Conservation (phyloP, 1,140 invertebrate genomes). For the Berghia stephanieae region DNA sequence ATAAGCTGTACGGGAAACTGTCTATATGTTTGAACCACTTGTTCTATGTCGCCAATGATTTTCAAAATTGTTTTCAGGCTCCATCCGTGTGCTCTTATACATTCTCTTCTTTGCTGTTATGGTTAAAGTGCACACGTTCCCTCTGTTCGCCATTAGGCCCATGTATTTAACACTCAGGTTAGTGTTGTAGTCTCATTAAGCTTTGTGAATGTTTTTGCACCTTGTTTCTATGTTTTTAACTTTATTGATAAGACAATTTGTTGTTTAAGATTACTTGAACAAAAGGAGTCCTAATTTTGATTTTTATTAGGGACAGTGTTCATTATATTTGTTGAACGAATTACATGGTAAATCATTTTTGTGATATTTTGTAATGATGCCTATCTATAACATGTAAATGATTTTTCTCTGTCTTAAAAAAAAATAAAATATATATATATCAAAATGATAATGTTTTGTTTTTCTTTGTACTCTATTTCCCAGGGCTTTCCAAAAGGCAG, state of each 20-base stretch:
- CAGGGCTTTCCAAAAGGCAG: conserved; percentile 96
- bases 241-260: background rate
- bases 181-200: conserved; percentile 40
- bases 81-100: conserved; percentile 89
- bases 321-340: too few relatives aligned
- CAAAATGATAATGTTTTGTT: too few relatives aligned
- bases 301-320: too few relatives aligned
- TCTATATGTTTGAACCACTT: too few relatives aligned
- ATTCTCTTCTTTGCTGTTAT: conserved; percentile 94
- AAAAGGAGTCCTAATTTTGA: background rate
- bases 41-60: too few relatives aligned
- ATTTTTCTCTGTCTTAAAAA: conserved; percentile 7
- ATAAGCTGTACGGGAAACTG: too few relatives aligned
- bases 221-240: too few relatives aligned
- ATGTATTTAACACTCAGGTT: conserved; percentile 98
- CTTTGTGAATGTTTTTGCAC: background rate
- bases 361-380: background rate
- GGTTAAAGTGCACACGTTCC: conserved; percentile 96
- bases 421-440: too few relatives aligned
- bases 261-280: background rate
- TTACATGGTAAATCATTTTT: background rate
- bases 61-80: conserved; percentile 67
- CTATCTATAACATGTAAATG: background rate
- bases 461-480: conserved; percentile 32
- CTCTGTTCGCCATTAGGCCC: conserved; percentile 96